Evolutionary conservation across 2,797 vertebrate species (phyloP).

Genomic region (Tympanoctomys barrerae): DNA sequence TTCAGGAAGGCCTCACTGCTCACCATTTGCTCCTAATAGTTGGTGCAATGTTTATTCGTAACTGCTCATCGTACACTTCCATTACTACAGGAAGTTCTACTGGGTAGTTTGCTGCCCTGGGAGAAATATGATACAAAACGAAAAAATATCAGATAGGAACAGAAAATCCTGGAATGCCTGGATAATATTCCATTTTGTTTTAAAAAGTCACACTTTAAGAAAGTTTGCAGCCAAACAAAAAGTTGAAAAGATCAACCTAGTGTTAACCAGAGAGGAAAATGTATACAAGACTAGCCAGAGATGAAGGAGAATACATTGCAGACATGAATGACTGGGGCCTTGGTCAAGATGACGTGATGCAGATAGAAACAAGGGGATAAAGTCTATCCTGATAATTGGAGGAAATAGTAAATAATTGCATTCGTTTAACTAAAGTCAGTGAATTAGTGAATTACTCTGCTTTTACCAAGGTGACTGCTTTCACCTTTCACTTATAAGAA

Average conservation of each 20-base stretch:
- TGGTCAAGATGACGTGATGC: background rate
- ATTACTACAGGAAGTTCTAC: background rate
- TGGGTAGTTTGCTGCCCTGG: background rate
- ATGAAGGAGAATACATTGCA: background rate
- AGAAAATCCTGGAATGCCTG: background rate
- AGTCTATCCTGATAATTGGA: background rate
- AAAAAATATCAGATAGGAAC: background rate
- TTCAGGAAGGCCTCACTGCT: background rate
- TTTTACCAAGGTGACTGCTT: background rate
- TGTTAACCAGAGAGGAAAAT: background rate
- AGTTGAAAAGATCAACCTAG: background rate
- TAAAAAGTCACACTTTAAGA: conserved; percentile 19
- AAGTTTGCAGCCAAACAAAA: background rate
- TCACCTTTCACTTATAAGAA: background rate
- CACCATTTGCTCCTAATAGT: too few relatives aligned
- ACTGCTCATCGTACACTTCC: background rate
- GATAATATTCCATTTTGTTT: background rate
- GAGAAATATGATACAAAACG: background rate
- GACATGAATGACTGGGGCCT: background rate
- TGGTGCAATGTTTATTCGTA: background rate
- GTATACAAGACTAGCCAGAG: background rate
- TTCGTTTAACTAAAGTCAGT: background rate
- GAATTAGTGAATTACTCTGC: background rate
- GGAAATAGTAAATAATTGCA: background rate
- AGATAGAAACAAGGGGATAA: background rate